These are phyloP conservation scores for Rhagologus leucostigma DNA, from an alignment of 2,113 vertebrate species.

Conservation along the genomic window DNA sequence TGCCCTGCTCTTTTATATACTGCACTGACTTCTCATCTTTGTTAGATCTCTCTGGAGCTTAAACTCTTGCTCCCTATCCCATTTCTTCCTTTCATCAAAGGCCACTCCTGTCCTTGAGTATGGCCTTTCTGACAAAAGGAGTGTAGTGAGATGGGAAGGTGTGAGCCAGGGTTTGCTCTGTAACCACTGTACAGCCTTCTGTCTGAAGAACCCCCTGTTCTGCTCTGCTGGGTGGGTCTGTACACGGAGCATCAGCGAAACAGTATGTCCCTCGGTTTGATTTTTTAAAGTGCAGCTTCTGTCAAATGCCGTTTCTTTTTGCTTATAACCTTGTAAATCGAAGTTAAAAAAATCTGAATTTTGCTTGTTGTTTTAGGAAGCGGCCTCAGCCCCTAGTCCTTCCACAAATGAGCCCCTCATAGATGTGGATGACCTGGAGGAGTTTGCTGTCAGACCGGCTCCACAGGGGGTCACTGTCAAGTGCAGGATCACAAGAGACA, in stretches of 20 bases:
- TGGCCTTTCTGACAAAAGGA: not conserved
- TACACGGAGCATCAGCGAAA: not conserved
- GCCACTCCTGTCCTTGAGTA: not conserved
- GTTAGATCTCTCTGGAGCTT: not conserved
- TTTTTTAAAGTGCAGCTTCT: not conserved
- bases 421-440: constrained; percentile 92
- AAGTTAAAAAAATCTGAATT: not conserved
- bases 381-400: constrained; percentile 89
- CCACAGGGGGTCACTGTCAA: constrained; percentile 93
- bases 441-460: constrained; percentile 90
- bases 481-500: constrained; percentile 96
- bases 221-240: not conserved
- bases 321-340: not conserved
- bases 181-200: not conserved
- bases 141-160: not conserved
- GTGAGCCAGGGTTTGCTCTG: not conserved
- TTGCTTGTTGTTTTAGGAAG: constrained; percentile 77
- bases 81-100: not conserved
- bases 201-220: not conserved
- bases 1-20: not conserved
- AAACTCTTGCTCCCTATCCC: not conserved
- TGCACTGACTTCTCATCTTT: not conserved
- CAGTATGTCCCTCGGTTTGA: not conserved
- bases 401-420: constrained; percentile 82
- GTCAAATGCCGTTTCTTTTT: not conserved